Conservation (phyloP, 2,797 vertebrate genomes). For the Chaetodon trifasciatus region DNA sequence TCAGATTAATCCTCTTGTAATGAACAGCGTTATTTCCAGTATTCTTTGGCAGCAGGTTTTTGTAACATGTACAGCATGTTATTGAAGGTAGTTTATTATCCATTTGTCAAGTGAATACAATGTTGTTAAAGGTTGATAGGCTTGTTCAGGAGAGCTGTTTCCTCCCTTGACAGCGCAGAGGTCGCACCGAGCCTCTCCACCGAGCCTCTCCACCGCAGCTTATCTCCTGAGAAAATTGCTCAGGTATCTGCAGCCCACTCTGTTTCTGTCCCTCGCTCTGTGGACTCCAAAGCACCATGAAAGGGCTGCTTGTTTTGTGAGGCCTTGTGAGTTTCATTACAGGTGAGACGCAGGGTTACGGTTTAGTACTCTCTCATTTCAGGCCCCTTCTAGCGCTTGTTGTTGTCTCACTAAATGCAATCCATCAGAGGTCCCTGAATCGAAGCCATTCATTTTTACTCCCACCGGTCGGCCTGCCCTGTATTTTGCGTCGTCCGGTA, state of each 20-base stretch:
- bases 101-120: neutral
- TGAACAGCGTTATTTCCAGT: constrained; percentile 46
- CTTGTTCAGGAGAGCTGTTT: neutral
- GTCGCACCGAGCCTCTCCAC: constrained; percentile 7
- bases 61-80: neutral
- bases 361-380: constrained; percentile 67
- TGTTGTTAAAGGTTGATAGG: constrained; percentile 1
- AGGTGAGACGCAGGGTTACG: constrained; percentile 65
- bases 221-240: constrained; percentile 28
- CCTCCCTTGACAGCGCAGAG: neutral
- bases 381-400: constrained; percentile 37
- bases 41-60: constrained; percentile 26
- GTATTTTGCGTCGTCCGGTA: constrained; percentile 20
- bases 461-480: constrained; percentile 40
- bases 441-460: constrained; percentile 50
- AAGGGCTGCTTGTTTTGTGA: constrained; percentile 76
- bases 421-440: constrained; percentile 53
- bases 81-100: constrained; percentile 1
- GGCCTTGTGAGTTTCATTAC: constrained; percentile 72
- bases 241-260: constrained; percentile 26
- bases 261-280: constrained; percentile 39
- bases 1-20: constrained; percentile 60
- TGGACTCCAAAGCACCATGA: constrained; percentile 63
- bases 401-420: constrained; percentile 48
- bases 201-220: constrained; percentile 4